Evolutionary conservation across 2,113 vertebrate genomes (phyloP).

Genomic region (Chaetodon auriga): DNA sequence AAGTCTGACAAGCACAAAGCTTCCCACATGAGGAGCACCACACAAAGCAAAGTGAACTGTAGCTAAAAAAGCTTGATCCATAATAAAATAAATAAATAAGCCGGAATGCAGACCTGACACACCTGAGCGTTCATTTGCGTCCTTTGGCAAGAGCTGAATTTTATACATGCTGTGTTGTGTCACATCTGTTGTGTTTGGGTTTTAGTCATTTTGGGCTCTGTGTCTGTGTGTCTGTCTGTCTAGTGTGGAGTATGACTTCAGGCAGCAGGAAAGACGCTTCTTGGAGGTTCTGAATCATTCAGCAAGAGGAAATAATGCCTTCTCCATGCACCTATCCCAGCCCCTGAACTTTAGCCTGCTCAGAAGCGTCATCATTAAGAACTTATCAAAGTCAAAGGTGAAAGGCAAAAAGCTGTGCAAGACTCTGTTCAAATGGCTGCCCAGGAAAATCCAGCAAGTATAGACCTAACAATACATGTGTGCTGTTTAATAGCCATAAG

Average conservation of each 20-base stretch:
- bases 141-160: conserved; percentile 27
- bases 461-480: conserved; percentile 42
- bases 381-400: conserved; percentile 75
- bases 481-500: conserved; percentile 34
- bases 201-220: conserved; percentile 31
- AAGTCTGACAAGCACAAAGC: conserved; percentile 53
- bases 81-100: conserved; percentile 6
- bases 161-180: conserved; percentile 13
- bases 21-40: conserved; percentile 29
- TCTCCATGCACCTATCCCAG: conserved; percentile 45
- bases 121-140: conserved; percentile 22
- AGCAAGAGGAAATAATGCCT: conserved; percentile 52
- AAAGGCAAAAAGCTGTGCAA: conserved; percentile 84
- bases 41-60: conserved; percentile 38
- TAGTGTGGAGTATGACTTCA: conserved; percentile 97
- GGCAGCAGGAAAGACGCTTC: conserved; percentile 93
- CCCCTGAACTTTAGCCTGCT: conserved; percentile 69
- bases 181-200: not conserved
- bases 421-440: conserved; percentile 81
- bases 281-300: conserved; percentile 86
- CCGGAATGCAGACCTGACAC: conserved; percentile 21
- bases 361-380: conserved; percentile 69
- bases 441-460: conserved; percentile 75
- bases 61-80: conserved; percentile 26
- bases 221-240: conserved; percentile 61